Conservation (phyloP, 2,797 vertebrate genomes). For the Phoebastria nigripes region DNA sequence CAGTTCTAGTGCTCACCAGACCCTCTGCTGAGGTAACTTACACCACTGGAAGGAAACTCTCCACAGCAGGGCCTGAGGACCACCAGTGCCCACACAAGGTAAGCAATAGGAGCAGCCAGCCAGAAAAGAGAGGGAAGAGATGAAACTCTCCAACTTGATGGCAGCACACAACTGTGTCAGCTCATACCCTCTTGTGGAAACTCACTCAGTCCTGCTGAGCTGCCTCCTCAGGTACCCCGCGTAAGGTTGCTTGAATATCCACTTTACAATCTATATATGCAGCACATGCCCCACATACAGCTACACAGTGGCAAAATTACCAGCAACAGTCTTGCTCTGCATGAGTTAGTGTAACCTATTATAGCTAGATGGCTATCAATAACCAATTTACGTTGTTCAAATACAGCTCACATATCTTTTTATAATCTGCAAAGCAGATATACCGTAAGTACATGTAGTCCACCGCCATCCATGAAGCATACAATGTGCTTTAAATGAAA, state of each 20-base stretch:
- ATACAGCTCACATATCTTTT: background rate
- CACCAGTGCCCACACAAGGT: background rate
- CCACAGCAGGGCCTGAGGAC: background rate
- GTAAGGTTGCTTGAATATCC: background rate
- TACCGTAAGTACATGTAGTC: background rate
- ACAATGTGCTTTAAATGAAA: background rate
- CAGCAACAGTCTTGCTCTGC: background rate
- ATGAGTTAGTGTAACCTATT: background rate
- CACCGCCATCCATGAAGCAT: background rate
- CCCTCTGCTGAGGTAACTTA: background rate
- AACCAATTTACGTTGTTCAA: background rate
- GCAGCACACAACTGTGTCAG: background rate
- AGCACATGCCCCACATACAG: background rate
- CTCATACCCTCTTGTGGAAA: background rate
- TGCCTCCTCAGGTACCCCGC: background rate
- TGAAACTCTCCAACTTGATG: background rate
- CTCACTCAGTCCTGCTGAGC: accelerated
- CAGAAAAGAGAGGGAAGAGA: background rate
- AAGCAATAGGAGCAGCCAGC: background rate
- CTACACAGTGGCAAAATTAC: background rate
- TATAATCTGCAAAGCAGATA: background rate
- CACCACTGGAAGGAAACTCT: background rate
- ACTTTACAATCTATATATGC: background rate
- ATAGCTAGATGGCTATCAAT: background rate
- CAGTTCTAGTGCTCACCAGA: background rate